These are phyloP conservation scores for Furcula furcula DNA, from an alignment of 2,888 invertebrate genomes.

Conservation along the genomic window DNA sequence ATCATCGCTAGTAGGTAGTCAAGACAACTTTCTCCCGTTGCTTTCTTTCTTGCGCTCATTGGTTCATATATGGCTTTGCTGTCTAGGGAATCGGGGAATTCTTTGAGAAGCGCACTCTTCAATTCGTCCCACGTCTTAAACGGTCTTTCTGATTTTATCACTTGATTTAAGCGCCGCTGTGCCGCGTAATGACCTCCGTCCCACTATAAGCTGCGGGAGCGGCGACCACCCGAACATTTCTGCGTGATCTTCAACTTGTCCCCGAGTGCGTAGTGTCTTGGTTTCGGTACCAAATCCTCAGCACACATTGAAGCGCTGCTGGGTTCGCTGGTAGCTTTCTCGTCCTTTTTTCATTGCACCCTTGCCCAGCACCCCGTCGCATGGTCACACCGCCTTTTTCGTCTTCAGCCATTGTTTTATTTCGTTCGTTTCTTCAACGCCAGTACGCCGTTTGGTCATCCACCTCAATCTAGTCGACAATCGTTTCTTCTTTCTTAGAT, in stretches of 20 bases:
- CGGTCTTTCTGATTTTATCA: slow-evolving; percentile 4
- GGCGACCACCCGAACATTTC: slow-evolving; percentile 11
- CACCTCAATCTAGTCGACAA: no score
- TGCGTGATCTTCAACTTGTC: slow-evolving; percentile 3
- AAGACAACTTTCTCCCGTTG: no score
- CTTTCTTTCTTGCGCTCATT: no score
- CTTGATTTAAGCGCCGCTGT: slow-evolving; percentile 10
- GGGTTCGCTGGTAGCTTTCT: no score
- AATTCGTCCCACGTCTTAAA: slow-evolving; percentile 5
- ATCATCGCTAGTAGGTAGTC: no score
- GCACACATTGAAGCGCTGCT: not conserved
- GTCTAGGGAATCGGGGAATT: slow-evolving; percentile 6
- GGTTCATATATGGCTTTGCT: not conserved
- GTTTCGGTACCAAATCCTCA: not conserved
- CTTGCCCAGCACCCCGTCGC: no score
- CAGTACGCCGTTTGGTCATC: no score
- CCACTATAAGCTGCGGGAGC: slow-evolving; percentile 8
- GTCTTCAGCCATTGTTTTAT: no score
- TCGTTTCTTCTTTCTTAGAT: no score
- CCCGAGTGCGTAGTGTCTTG: slow-evolving; percentile 4
- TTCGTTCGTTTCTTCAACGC: no score
- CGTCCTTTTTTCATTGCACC: no score
- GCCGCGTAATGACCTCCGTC: slow-evolving; percentile 7
- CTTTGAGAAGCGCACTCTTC: slow-evolving; percentile 1
- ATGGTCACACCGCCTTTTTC: no score